Percentiles rank a stretch among this genome's conserved stretches.
phyloP scores from a whole-genome alignment of 1,140 invertebrate species.

The Phenacoccus solenopsis region DNA sequence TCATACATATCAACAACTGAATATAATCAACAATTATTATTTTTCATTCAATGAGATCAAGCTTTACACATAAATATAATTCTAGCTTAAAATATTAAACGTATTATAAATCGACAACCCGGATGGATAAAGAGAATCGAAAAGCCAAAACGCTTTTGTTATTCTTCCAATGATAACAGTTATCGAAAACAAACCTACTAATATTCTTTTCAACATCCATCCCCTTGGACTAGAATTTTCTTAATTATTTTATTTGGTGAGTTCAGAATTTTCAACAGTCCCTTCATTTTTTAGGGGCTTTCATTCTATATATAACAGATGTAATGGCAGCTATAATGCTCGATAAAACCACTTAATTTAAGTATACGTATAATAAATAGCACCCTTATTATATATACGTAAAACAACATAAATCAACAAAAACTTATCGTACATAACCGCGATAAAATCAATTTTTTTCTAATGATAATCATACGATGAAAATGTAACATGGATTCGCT shows the following conservation, averaged over 20 bases:
- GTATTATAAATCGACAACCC: not conserved
- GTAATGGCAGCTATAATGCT: too few relatives aligned
- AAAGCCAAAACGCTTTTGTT: not conserved
- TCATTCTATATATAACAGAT: too few relatives aligned
- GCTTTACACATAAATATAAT: not conserved
- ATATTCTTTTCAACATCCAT: not conserved
- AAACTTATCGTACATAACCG: not conserved
- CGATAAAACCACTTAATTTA: too few relatives aligned
- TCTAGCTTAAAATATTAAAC: not conserved
- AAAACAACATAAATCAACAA: not conserved
- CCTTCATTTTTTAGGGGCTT: too few relatives aligned
- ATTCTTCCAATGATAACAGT: not conserved
- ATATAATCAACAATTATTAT: not conserved
- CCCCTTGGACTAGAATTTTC: not conserved
- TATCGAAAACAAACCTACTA: not conserved
- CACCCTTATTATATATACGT: not conserved
- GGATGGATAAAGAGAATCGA: not conserved
- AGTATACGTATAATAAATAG: too few relatives aligned
- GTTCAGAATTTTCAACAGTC: too few relatives aligned
- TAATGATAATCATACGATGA: not conserved
- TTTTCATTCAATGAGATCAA: slow-evolving; percentile 11
- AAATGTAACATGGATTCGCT: too few relatives aligned
- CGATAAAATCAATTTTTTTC: not conserved
- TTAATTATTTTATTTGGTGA: not conserved
- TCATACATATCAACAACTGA: not conserved